phyloP scores from a whole-genome alignment of 2,113 vertebrate species.

The Ageneiosus marmoratus region DNA sequence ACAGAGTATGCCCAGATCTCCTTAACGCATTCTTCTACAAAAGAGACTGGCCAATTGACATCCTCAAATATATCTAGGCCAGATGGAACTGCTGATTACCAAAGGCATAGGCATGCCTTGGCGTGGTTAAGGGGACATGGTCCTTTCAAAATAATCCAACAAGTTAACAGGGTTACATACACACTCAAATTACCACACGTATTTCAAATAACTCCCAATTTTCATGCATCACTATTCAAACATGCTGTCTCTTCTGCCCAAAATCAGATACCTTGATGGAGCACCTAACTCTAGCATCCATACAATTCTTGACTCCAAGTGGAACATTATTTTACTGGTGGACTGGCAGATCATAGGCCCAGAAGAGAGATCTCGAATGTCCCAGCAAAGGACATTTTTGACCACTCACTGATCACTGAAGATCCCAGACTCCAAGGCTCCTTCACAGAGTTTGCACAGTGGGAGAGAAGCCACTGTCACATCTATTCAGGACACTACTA shows the following conservation, averaged over 20 bases:
- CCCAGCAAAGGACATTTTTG: neutral
- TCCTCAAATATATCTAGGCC: neutral
- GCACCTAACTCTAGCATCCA: neutral
- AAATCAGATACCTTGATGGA: neutral
- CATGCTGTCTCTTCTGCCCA: neutral
- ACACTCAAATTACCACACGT: neutral
- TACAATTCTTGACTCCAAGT: neutral
- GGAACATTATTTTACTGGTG: neutral
- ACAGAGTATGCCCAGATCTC: neutral
- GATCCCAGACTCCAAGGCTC: neutral
- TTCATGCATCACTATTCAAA: neutral
- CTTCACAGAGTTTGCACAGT: neutral
- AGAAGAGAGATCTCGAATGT: neutral
- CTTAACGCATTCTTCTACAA: neutral
- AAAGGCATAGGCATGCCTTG: too few relatives aligned
- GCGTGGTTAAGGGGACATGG: too few relatives aligned
- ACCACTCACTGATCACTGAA: neutral
- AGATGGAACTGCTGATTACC: neutral
- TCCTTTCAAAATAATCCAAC: neutral
- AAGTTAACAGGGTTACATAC: neutral
- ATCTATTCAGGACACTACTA: neutral
- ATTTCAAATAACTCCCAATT: neutral
- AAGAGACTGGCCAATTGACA: neutral
- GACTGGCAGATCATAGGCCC: neutral
- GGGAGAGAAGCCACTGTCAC: neutral